These are phyloP conservation scores for Euwallacea fornicatus DNA, from an alignment of 1,140 invertebrate species.

Conservation along the genomic window DNA sequence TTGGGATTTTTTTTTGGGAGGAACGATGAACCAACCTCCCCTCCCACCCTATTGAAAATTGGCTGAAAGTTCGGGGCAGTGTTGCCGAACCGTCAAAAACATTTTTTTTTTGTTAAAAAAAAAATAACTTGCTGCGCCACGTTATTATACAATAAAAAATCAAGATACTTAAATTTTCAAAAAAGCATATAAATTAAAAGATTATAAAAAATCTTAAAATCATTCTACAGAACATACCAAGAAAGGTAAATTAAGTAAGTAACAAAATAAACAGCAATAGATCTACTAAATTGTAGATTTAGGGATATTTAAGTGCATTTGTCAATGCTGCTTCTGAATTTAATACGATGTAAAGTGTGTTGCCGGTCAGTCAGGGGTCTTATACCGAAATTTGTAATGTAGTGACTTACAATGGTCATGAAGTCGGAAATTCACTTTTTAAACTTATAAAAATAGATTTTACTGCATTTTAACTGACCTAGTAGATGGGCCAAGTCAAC, in stretches of 20 bases:
- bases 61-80: neutral
- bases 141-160: too few species aligned
- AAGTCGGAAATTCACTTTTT: neutral
- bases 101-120: too few species aligned
- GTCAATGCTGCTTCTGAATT: neutral
- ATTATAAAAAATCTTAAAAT: too few species aligned
- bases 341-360: neutral
- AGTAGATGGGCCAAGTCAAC: neutral
- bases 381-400: too few species aligned
- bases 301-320: neutral
- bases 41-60: neutral
- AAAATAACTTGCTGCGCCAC: too few species aligned
- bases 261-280: too few species aligned
- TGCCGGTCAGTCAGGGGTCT: too few species aligned
- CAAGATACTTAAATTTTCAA: too few species aligned
- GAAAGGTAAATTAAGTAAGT: too few species aligned
- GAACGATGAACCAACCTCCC: neutral
- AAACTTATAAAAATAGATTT: conserved; percentile 1
- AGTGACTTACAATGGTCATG: neutral
- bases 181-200: too few species aligned
- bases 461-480: neutral
- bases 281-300: neutral
- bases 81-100: neutral
- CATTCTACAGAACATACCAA: too few species aligned
- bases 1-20: conserved; percentile 2